phyloP scores from a whole-genome alignment of 2,797 vertebrate species.

The Tinamus major region DNA sequence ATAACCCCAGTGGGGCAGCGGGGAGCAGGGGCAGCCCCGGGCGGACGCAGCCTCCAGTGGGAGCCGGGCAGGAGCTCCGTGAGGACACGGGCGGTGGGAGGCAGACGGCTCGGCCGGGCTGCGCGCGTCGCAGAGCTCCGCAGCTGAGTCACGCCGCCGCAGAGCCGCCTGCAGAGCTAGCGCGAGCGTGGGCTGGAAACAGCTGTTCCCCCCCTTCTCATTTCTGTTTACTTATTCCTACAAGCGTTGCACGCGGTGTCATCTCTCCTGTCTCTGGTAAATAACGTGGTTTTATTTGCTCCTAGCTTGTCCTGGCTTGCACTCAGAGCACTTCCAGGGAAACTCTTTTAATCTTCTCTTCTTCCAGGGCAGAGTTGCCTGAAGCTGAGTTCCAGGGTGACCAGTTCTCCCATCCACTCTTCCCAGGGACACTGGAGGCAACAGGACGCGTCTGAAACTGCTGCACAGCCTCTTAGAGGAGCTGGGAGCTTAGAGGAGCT shows the following conservation, averaged over 20 bases:
- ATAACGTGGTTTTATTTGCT: not conserved
- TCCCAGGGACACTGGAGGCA: not conserved
- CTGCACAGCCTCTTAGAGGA: not conserved
- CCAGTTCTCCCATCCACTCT: fast-evolving
- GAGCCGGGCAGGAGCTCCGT: not conserved
- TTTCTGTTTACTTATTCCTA: not conserved
- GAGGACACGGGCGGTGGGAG: not conserved
- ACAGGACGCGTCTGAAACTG: not conserved
- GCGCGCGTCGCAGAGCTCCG: not conserved
- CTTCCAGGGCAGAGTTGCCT: not conserved
- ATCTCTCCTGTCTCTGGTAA: not conserved
- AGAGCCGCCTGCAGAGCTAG: not conserved
- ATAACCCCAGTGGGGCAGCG: too few species aligned
- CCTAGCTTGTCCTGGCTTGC: not conserved
- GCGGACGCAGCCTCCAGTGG: not conserved
- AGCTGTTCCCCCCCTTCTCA: not conserved
- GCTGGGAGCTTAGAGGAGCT: too few species aligned
- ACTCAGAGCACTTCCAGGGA: not conserved
- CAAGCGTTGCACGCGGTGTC: not conserved
- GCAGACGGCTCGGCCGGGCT: not conserved
- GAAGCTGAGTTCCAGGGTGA: not conserved
- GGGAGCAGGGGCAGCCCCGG: too few species aligned
- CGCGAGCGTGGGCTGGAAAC: not conserved
- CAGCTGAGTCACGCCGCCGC: fast-evolving
- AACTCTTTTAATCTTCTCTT: not conserved